Percentiles rank a stretch among this genome's conserved stretches.
Conservation (phyloP, 2,888 invertebrate species). For the Trisateles emortualis region DNA sequence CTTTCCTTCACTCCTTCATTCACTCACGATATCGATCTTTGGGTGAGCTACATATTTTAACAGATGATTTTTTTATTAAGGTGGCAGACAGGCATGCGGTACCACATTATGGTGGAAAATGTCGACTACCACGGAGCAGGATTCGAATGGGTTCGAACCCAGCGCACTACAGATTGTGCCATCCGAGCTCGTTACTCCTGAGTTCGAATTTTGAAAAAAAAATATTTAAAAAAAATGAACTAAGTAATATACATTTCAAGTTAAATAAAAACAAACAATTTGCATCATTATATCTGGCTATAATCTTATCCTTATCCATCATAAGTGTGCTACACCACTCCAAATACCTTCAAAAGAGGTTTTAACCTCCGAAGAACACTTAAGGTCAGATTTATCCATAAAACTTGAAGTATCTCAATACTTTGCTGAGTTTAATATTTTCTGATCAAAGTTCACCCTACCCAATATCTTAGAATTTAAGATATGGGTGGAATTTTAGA, state of each 20-base stretch:
- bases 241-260: no score
- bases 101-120: no score
- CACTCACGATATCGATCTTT: slow-evolving; percentile 44
- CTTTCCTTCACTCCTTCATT: no score
- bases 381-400: slow-evolving; percentile 53
- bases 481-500: neutral
- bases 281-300: slow-evolving; percentile 39
- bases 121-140: no score
- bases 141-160: no score
- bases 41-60: neutral
- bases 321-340: slow-evolving; percentile 30
- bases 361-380: slow-evolving; percentile 43
- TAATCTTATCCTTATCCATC: slow-evolving; percentile 48
- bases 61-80: no score
- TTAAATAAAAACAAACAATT: no score
- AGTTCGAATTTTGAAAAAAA: no score
- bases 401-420: slow-evolving; percentile 42
- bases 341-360: slow-evolving; percentile 41
- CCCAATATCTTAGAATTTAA: neutral
- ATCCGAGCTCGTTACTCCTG: no score
- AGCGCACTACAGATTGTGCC: no score
- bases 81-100: no score
- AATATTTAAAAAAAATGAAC: no score
- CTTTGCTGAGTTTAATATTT: slow-evolving; percentile 42
- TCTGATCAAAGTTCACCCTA: slow-evolving; percentile 35